Percentiles rank a stretch among this genome's conserved stretches.
These are phyloP conservation scores for Lordiphosa stackelbergi DNA, from an alignment of 1,140 invertebrate species.

Conservation along the genomic window DNA sequence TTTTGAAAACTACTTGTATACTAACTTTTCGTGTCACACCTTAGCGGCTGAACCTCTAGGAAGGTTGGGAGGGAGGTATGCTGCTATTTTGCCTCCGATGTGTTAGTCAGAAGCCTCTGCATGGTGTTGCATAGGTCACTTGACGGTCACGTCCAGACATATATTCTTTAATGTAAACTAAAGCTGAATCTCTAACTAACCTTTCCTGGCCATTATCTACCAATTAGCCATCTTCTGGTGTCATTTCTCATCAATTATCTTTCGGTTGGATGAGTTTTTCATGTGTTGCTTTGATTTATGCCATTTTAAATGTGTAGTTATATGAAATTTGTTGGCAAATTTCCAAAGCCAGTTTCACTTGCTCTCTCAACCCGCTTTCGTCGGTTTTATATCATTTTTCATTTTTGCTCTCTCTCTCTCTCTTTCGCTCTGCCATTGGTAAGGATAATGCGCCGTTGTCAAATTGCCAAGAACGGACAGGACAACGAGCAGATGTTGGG, in stretches of 20 bases:
- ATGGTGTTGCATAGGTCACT: no score
- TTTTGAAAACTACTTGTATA: no score
- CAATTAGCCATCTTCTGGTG: neutral
- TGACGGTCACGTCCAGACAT: no score
- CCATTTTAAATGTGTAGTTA: slow-evolving; percentile 50
- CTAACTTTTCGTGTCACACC: no score
- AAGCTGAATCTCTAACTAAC: no score
- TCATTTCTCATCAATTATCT: slow-evolving; percentile 19
- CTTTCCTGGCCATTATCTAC: no score
- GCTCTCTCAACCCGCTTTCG: neutral
- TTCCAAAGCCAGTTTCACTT: neutral
- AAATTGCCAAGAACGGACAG: slow-evolving; percentile 51
- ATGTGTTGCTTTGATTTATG: slow-evolving; percentile 59
- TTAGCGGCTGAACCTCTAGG: no score
- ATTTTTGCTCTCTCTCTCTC: slow-evolving; percentile 5
- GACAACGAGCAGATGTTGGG: slow-evolving; percentile 48
- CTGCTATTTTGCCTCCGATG: no score
- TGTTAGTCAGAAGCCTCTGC: no score
- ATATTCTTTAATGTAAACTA: no score
- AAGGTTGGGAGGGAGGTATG: no score
- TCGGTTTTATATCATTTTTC: slow-evolving; percentile 36
- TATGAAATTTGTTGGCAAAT: slow-evolving; percentile 31
- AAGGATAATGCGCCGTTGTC: slow-evolving; percentile 66
- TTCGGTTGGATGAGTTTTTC: slow-evolving; percentile 1
- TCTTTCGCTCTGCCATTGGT: slow-evolving; percentile 47